A percentile compares a stretch with the other conserved stretches of the same genome.
phyloP scores from a whole-genome alignment of 37 sponge, comb jelly and placozoan species.

The Trichoplax adhaerens region DNA sequence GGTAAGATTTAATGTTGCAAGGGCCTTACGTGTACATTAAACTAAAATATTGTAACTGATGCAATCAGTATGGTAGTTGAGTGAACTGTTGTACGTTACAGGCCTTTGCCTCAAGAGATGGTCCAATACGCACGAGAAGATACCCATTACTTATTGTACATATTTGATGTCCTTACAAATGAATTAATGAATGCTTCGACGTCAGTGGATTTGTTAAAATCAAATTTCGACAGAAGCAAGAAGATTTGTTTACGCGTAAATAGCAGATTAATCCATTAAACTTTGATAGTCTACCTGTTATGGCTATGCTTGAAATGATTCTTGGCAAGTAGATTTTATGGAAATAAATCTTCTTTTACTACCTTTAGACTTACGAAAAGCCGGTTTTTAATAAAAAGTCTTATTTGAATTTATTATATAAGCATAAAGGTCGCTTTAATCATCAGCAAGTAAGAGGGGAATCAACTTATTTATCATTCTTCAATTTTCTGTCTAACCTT shows the following conservation, averaged over 20 bases:
- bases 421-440: conserved; percentile 41
- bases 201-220: conserved; percentile 2
- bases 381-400: conserved; percentile 31
- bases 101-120: conserved; percentile 71
- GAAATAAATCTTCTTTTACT: neutral
- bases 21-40: too few relatives aligned
- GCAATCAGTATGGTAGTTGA: too few relatives aligned
- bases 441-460: conserved; percentile 40
- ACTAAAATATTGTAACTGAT: too few relatives aligned
- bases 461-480: too few relatives aligned
- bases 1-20: conserved; percentile 11
- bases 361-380: conserved; percentile 38
- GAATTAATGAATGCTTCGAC: conserved; percentile 50
- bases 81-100: too few relatives aligned
- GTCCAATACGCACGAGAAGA: conserved; percentile 86
- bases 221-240: conserved; percentile 30
- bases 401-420: conserved; percentile 46
- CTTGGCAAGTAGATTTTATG: too few relatives aligned
- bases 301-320: too few relatives aligned
- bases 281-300: too few relatives aligned
- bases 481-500: too few relatives aligned
- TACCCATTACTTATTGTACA: conserved; percentile 90
- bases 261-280: too few relatives aligned
- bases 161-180: conserved; percentile 73
- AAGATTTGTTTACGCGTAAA: conserved; percentile 34